These are phyloP conservation scores for Phalanger gymnotis DNA, from an alignment of 2,797 vertebrate species.

Conservation along the genomic window DNA sequence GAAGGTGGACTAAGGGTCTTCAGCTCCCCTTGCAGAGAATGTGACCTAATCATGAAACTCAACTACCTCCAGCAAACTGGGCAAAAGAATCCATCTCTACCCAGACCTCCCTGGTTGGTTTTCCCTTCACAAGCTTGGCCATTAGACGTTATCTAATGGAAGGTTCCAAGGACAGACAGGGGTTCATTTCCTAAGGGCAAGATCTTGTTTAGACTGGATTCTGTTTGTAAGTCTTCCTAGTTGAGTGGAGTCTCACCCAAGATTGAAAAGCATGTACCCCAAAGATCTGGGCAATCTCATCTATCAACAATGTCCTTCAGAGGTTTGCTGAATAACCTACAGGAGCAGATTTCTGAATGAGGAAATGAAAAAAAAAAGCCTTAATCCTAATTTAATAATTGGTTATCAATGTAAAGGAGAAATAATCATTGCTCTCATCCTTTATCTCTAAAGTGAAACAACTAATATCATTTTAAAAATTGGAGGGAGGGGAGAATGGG, in stretches of 20 bases:
- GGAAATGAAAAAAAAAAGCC: background rate
- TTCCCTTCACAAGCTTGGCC: background rate
- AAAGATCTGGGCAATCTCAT: background rate
- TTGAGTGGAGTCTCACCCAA: background rate
- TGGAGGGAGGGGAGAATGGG: background rate
- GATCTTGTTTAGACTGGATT: background rate
- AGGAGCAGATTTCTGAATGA: background rate
- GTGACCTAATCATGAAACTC: background rate
- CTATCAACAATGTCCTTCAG: background rate
- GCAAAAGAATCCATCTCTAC: no score
- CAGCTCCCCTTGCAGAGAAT: background rate
- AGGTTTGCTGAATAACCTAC: background rate
- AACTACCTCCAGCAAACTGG: background rate
- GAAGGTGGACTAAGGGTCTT: background rate
- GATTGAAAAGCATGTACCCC: background rate
- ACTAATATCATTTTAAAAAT: no score
- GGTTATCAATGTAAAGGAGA: background rate
- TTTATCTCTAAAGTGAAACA: background rate
- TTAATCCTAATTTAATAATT: background rate
- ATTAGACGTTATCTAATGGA: background rate
- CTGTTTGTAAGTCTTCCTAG: background rate
- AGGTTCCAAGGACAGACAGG: background rate
- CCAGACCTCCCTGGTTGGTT: background rate
- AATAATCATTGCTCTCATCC: background rate
- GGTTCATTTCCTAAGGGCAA: background rate